phyloP scores from a whole-genome alignment of 2,888 invertebrate species.

The Gnatocerus cornutus region DNA sequence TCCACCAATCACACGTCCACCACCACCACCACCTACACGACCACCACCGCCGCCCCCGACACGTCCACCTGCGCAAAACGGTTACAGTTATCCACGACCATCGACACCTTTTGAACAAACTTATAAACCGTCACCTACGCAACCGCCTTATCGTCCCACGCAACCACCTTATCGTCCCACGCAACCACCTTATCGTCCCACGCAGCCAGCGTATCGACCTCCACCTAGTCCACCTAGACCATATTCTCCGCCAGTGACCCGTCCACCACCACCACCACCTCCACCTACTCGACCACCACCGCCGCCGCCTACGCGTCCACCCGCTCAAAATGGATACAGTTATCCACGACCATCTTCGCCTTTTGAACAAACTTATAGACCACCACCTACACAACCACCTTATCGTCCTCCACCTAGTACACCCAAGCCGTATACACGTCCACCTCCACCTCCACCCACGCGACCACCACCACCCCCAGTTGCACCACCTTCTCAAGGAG shows the following conservation, averaged over 20 bases:
- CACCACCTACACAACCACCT: slow-evolving; percentile 13
- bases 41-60: slow-evolving; percentile 20
- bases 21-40: slow-evolving; percentile 26
- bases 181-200: slow-evolving; percentile 13
- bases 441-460: slow-evolving; percentile 9
- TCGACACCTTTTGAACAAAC: slow-evolving; percentile 6
- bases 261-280: slow-evolving; percentile 18
- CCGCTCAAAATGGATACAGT: slow-evolving; percentile 37
- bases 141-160: slow-evolving; percentile 15
- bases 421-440: slow-evolving; percentile 13
- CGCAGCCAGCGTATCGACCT: slow-evolving; percentile 20
- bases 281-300: slow-evolving; percentile 15
- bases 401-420: slow-evolving; percentile 21
- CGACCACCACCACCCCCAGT: slow-evolving; percentile 17
- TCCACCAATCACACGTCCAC: slow-evolving; percentile 16
- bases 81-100: slow-evolving; percentile 5
- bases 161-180: slow-evolving; percentile 11
- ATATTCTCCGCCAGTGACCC: not conserved
- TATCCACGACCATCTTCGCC: slow-evolving; percentile 9
- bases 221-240: slow-evolving; percentile 7
- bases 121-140: slow-evolving; percentile 23
- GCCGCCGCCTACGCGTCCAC: slow-evolving; percentile 58
- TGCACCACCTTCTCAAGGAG: slow-evolving; percentile 58
- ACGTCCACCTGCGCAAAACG: slow-evolving; percentile 60
- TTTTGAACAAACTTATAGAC: slow-evolving; percentile 18